Evolutionary conservation across 2,888 invertebrate genomes (phyloP).

Genomic region (Drosophila crucigera): DNA sequence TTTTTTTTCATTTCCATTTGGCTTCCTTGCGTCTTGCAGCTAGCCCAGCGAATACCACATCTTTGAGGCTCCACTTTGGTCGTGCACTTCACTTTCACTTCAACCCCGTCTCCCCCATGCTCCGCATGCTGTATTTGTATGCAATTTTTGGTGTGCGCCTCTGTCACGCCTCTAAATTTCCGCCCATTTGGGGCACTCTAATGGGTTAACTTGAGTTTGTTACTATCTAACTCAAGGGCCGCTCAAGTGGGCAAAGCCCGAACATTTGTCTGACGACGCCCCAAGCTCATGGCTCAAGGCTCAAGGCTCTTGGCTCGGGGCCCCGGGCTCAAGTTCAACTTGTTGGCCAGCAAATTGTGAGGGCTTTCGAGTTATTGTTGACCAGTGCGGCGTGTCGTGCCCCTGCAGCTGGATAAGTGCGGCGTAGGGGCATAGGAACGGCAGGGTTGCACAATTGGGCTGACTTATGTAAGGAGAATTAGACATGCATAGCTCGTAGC

Average conservation of each 20-base stretch:
- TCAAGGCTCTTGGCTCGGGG: conserved; percentile 10
- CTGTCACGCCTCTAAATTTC: neutral
- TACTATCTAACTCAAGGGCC: conserved; percentile 68
- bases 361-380: conserved; percentile 76
- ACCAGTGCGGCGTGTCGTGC: conserved; percentile 53
- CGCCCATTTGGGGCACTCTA: conserved; percentile 58
- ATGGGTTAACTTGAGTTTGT: conserved; percentile 81
- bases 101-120: neutral
- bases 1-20: conserved; percentile 48
- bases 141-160: conserved; percentile 46
- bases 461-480: conserved; percentile 50
- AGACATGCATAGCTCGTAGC: conserved; percentile 51
- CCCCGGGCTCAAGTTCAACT: conserved; percentile 69
- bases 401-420: neutral
- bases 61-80: conserved; percentile 17
- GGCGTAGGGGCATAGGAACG: neutral
- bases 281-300: conserved; percentile 53
- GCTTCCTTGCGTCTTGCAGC: conserved; percentile 33
- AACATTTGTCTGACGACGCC: conserved; percentile 69
- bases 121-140: conserved; percentile 32
- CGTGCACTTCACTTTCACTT: conserved; percentile 28
- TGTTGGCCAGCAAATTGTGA: conserved; percentile 71
- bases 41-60: conserved; percentile 13
- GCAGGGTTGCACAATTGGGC: conserved; percentile 18
- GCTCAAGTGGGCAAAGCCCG: conserved; percentile 73